Percentiles rank a stretch among this genome's conserved stretches.
These are phyloP conservation scores for Merluccius polli DNA, from an alignment of 2,797 vertebrate genomes.

Conservation along the genomic window DNA sequence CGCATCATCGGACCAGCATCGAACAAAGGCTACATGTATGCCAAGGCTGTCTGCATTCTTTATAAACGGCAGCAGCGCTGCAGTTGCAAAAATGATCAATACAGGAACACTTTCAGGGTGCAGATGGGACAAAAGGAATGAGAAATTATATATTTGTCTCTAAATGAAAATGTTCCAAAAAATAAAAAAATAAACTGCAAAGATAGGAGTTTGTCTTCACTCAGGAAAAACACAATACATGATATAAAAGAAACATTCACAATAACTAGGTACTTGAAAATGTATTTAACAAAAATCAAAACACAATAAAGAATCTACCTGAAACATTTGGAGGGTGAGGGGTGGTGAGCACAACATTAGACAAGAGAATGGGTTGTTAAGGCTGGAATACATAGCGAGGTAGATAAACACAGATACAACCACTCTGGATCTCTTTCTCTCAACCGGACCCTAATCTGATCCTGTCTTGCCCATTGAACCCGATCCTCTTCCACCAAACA, in stretches of 20 bases:
- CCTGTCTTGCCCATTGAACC: constrained; percentile 58
- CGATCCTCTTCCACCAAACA: constrained; percentile 41
- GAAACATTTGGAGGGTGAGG: constrained; percentile 38
- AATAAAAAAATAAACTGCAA: constrained; percentile 46
- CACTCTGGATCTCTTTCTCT: constrained; percentile 60
- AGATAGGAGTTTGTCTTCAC: constrained; percentile 37
- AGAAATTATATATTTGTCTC: constrained; percentile 33
- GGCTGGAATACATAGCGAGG: constrained; percentile 23
- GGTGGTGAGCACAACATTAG: constrained; percentile 18
- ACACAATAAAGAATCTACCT: constrained; percentile 64
- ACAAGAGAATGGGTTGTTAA: constrained; percentile 15
- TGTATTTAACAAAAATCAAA: constrained; percentile 64
- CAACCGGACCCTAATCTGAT: neutral
- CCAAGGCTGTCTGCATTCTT: constrained; percentile 17
- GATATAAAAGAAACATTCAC: constrained; percentile 60
- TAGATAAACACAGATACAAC: constrained; percentile 16
- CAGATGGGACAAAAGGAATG: constrained; percentile 23
- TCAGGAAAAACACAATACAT: constrained; percentile 35
- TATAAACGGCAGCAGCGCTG: constrained; percentile 28
- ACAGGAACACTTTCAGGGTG: constrained; percentile 5
- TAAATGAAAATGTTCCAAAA: constrained; percentile 28
- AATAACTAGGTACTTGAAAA: constrained; percentile 70
- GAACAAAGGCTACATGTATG: constrained; percentile 21
- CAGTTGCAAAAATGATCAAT: constrained; percentile 16
- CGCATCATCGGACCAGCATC: neutral